Evolutionary conservation across 1,140 invertebrate species (phyloP).

Genomic region (Drosophila asahinai): DNA sequence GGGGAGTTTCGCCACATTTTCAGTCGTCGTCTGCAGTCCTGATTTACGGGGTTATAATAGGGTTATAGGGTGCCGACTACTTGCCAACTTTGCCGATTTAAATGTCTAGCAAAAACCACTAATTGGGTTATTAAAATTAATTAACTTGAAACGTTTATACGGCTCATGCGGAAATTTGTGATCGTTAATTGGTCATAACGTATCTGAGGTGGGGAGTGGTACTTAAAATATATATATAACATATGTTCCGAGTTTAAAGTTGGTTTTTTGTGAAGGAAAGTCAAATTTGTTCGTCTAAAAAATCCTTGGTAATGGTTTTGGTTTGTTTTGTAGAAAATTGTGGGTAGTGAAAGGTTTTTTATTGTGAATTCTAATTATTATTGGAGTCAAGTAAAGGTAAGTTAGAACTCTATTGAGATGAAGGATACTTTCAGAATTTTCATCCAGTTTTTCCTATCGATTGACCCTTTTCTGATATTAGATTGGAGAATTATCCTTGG

Average conservation of each 20-base stretch:
- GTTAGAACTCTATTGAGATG: no score
- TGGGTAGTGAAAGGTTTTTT: no score
- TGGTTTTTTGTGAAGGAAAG: not conserved
- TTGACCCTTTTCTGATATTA: no score
- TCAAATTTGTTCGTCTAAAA: not conserved
- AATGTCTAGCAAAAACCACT: conserved; percentile 10
- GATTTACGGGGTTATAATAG: not conserved
- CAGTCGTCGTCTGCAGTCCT: not conserved
- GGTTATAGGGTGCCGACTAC: conserved; percentile 11
- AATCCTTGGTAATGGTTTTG: not conserved
- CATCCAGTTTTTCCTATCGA: no score
- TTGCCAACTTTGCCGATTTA: not conserved
- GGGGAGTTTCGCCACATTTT: conserved; percentile 5
- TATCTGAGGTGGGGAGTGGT: not conserved
- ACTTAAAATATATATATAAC: not conserved
- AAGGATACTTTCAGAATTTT: no score
- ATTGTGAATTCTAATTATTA: no score
- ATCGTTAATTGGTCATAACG: conserved; percentile 17
- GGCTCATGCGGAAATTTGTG: conserved; percentile 8
- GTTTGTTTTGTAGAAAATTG: no score
- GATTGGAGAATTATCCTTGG: no score
- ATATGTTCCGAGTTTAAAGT: no score
- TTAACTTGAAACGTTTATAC: conserved; percentile 21
- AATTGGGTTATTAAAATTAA: conserved; percentile 34
- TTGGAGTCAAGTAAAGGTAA: no score